Evolutionary conservation across 2,113 vertebrate genomes (phyloP).

Genomic region (Varanus salvator): DNA sequence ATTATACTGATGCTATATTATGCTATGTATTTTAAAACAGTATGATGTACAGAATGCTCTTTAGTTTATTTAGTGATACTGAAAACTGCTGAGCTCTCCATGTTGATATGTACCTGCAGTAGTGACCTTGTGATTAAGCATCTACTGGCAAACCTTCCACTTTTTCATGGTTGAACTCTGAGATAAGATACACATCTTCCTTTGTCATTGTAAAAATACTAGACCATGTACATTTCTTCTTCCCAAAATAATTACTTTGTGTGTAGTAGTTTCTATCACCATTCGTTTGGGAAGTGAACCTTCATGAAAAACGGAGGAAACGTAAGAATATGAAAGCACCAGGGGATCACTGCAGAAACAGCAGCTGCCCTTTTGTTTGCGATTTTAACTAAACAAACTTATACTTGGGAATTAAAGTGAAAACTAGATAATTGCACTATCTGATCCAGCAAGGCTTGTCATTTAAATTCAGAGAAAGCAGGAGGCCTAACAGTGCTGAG

Average conservation of each 20-base stretch:
- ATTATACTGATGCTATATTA: conserved; percentile 32
- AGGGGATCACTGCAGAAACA: not conserved
- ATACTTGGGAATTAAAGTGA: not conserved
- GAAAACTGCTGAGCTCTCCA: conserved; percentile 52
- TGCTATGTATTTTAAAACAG: conserved; percentile 19
- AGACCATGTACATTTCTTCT: conserved; percentile 39
- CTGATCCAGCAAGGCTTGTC: not conserved
- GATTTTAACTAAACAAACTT: not conserved
- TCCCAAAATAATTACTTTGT: conserved; percentile 62
- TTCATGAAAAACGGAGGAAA: conserved; percentile 12
- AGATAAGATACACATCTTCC: conserved; percentile 67
- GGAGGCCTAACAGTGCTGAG: not conserved
- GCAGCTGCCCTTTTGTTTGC: not conserved
- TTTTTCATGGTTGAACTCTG: conserved; percentile 56
- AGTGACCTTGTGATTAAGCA: conserved; percentile 63
- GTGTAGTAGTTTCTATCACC: conserved; percentile 33
- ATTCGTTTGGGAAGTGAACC: conserved; percentile 40
- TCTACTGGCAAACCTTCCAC: conserved; percentile 53
- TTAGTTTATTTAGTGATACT: conserved; percentile 44
- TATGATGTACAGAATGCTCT: conserved; percentile 22
- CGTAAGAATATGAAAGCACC: not conserved
- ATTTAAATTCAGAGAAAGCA: conserved; percentile 4
- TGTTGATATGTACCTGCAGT: conserved; percentile 43
- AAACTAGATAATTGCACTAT: not conserved
- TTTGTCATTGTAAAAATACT: conserved; percentile 60